phyloP scores from a whole-genome alignment of 2,888 invertebrate genomes.

The Acanthosepion pharaonis region DNA sequence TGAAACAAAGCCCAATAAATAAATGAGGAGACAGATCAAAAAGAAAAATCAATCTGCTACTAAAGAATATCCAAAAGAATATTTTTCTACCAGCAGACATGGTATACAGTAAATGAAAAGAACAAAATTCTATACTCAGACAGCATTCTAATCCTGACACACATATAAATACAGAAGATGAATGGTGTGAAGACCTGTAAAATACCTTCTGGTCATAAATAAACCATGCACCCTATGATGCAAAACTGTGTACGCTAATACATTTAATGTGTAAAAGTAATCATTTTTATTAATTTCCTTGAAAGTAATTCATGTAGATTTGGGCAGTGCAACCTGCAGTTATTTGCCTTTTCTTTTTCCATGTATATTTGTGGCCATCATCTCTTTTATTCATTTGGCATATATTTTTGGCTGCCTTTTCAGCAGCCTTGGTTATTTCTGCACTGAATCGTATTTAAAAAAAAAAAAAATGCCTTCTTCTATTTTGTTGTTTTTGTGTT shows the following conservation, averaged over 20 bases:
- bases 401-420: slow-evolving; percentile 18
- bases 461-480: not conserved
- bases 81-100: no score
- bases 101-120: no score
- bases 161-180: no score
- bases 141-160: no score
- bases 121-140: no score
- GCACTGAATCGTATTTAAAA: not conserved
- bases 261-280: not conserved
- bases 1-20: not conserved
- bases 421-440: not conserved
- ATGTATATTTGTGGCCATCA: not conserved
- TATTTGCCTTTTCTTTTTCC: not conserved
- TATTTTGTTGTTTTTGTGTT: not conserved
- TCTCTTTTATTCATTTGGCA: not conserved
- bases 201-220: not conserved
- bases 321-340: not conserved
- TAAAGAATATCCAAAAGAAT: no score
- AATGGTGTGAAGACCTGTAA: not conserved
- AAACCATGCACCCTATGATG: not conserved
- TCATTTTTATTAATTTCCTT: not conserved
- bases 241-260: not conserved
- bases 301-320: not conserved
- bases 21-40: not conserved
- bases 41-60: no score